Base-by-base conservation (phyloP, 2,113 vertebrate genomes). In the Zapornia atra region DNA sequence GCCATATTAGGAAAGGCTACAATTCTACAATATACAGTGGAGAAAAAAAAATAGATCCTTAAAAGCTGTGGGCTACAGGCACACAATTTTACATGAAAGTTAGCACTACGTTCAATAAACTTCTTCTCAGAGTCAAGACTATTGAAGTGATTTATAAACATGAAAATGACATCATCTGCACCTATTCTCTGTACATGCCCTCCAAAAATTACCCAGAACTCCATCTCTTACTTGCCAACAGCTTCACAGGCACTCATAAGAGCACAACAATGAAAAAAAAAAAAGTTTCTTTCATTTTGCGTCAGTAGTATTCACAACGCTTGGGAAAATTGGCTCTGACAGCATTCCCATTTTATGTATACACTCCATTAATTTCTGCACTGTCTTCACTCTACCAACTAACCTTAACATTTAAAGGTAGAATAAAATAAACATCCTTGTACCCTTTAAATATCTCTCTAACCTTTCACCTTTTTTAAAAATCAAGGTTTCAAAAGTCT, bases 1-100 rank as follows among this genome's bases (percentile, higher is more conserved):
- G 51, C 92, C 69, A 56, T 94, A 92, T 82, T 90, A 93, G 92
- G 90, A 84, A 96, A 93, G n/a, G 82, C 86, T 10, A 84, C 44
- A 88, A 78, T 80, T 78, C 80, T 84, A 48, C 51, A 92, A 61
- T 72, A 68, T n/a, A 84, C 65, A 75, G 51, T 56, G 36, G 56
- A 78, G 29, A 21, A 15, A 72, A 69, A 68, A 89, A 82, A 85
- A 14, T 15, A 91, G 44, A 77, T 53, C 38, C 53, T 84, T 88
- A 71, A 68, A 88, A 84, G 38, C 46, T 83, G 76, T 57, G 64
- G 86, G 21, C 20, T 80, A 56, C 64, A 64, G 61, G 6, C 86
- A 91, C 24, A 18, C 5, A 44, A 34, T 68, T 88, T 92, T 60
- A 83, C 18, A 38, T 61, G 34, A 81, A 88, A 86, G 48, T 70